These are phyloP conservation scores for Acrobasis repandana DNA, from an alignment of 2,888 invertebrate genomes.

Conservation along the genomic window DNA sequence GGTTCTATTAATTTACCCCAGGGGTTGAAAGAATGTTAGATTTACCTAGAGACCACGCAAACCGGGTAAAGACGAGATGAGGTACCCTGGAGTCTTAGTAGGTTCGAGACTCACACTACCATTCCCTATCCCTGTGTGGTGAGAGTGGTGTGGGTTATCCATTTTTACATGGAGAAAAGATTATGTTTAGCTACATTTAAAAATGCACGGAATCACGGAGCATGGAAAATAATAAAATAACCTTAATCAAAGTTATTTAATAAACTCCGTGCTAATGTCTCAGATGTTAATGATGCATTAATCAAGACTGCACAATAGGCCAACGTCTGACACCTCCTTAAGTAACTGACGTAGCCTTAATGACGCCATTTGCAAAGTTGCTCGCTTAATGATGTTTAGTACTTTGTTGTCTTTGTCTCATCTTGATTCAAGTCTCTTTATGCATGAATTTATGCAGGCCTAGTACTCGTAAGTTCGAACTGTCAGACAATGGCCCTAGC, in stretches of 20 bases:
- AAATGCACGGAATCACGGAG: background rate
- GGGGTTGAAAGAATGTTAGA: too few species aligned
- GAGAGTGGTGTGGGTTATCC: too few species aligned
- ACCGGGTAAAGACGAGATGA: too few species aligned
- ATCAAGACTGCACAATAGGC: slow-evolving; percentile 22
- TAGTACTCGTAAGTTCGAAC: background rate
- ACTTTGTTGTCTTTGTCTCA: slow-evolving; percentile 18
- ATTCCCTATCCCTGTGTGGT: too few species aligned
- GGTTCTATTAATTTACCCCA: too few species aligned
- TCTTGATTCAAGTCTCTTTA: background rate
- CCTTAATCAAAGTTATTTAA: slow-evolving; percentile 8
- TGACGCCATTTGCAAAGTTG: slow-evolving; percentile 22
- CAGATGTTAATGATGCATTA: slow-evolving; percentile 19
- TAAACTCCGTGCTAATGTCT: slow-evolving; percentile 7
- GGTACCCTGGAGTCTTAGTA: too few species aligned
- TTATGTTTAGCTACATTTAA: too few species aligned
- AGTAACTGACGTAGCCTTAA: slow-evolving; percentile 23
- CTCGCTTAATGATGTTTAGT: slow-evolving; percentile 20
- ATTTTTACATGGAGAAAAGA: too few species aligned
- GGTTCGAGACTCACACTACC: too few species aligned
- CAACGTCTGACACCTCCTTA: slow-evolving; percentile 21
- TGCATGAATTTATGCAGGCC: slow-evolving; percentile 5
- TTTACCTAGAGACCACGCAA: too few species aligned
- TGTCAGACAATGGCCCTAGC: background rate
- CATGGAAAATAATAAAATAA: background rate